Evolutionary conservation across 2,113 vertebrate genomes (phyloP).

Genomic region (Hippocampus barbouri): DNA sequence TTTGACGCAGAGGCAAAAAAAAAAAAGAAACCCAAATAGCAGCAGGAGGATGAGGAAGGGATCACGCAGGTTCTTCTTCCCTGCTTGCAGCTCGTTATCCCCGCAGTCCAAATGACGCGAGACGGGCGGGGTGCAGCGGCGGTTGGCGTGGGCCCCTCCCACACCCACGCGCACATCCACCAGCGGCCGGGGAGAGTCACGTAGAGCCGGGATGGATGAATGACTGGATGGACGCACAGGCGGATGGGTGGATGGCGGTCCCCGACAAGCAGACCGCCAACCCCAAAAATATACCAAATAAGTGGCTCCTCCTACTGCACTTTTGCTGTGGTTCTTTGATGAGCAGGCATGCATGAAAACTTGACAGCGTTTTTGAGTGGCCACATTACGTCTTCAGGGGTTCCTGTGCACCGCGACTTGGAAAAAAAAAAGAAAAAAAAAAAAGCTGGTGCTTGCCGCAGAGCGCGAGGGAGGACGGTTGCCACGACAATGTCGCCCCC

Average conservation of each 20-base stretch:
- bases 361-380: background rate
- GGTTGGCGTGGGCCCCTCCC: conserved; percentile 16
- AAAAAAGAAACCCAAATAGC: background rate
- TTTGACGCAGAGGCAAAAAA: conserved; percentile 61
- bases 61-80: background rate
- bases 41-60: background rate
- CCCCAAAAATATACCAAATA: background rate
- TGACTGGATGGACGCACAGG: background rate
- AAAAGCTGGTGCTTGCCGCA: background rate
- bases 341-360: background rate
- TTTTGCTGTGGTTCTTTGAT: background rate
- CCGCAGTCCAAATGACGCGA: conserved; percentile 59
- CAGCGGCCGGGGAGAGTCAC: background rate
- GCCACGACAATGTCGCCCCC: background rate
- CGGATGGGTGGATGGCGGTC: background rate
- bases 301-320: background rate
- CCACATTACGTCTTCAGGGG: conserved; percentile 5
- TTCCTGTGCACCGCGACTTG: background rate
- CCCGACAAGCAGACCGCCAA: background rate
- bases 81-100: conserved; percentile 36
- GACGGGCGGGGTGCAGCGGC: conserved; percentile 61
- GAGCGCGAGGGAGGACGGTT: background rate
- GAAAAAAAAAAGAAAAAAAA: background rate
- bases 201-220: background rate
- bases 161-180: background rate